phyloP scores from a whole-genome alignment of 2,797 vertebrate species.

The Apodemus agrarius region DNA sequence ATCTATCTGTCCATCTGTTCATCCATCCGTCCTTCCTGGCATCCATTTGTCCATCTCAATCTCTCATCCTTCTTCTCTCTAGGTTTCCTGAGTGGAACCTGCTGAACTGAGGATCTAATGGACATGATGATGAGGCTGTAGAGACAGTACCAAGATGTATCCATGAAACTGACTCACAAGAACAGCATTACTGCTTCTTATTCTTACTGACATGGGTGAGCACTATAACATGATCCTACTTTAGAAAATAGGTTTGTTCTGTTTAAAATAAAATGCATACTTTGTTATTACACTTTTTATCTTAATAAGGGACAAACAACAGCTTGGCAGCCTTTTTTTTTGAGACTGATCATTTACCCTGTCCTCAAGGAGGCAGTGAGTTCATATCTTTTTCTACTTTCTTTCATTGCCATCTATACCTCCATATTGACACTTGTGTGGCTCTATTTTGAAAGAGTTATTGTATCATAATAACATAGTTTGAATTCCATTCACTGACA shows the following conservation, averaged over 20 bases:
- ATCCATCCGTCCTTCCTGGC: neutral
- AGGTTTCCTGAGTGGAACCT: neutral
- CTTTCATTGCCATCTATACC: neutral
- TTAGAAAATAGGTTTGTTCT: conserved; percentile 4
- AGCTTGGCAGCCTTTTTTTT: neutral
- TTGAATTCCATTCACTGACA: neutral
- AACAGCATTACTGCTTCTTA: neutral
- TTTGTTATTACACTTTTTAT: neutral
- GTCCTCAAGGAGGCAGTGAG: neutral
- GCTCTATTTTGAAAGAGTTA: neutral
- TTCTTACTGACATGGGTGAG: neutral
- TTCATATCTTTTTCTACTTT: neutral
- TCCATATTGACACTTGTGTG: neutral
- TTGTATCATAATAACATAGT: neutral
- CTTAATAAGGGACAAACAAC: neutral
- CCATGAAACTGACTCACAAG: neutral
- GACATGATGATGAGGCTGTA: neutral
- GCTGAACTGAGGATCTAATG: neutral
- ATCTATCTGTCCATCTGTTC: neutral
- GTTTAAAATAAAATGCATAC: neutral
- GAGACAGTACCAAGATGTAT: neutral
- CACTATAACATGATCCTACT: neutral
- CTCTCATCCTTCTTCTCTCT: neutral
- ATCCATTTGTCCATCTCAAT: neutral
- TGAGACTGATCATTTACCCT: neutral